Percentiles rank a stretch among this genome's conserved stretches.
phyloP scores from a whole-genome alignment of 2,888 invertebrate genomes.

The Alcis repandata region DNA sequence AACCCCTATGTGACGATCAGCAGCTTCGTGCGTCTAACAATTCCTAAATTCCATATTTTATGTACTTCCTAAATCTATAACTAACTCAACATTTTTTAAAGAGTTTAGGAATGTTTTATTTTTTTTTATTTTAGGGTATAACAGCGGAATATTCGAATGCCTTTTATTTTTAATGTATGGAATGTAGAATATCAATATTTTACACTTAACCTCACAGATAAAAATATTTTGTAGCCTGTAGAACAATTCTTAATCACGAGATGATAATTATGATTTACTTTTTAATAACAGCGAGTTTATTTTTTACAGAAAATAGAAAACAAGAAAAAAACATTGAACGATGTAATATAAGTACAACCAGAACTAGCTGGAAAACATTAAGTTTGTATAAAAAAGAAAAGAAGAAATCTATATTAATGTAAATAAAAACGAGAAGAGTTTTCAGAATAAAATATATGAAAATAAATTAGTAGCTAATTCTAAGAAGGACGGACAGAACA shows the following conservation, averaged over 20 bases:
- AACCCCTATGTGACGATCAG: slow-evolving; percentile 61
- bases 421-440: slow-evolving; percentile 38
- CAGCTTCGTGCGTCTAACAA: slow-evolving; percentile 55
- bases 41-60: slow-evolving; percentile 69
- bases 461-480: slow-evolving; percentile 61
- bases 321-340: slow-evolving; percentile 55
- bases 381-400: slow-evolving; percentile 49
- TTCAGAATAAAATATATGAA: slow-evolving; percentile 43
- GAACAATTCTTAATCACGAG: slow-evolving; percentile 61
- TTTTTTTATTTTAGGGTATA: not conserved
- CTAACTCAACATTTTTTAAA: slow-evolving; percentile 65
- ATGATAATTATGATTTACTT: slow-evolving; percentile 74
- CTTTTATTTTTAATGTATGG: slow-evolving; percentile 41
- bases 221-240: slow-evolving; percentile 52
- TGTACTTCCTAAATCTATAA: slow-evolving; percentile 67
- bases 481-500: slow-evolving; percentile 65
- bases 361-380: slow-evolving; percentile 53
- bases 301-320: slow-evolving; percentile 49
- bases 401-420: slow-evolving; percentile 46
- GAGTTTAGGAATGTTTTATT: slow-evolving; percentile 54
- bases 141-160: slow-evolving; percentile 20
- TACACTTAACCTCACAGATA: slow-evolving; percentile 51
- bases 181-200: slow-evolving; percentile 46
- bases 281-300: slow-evolving; percentile 47
- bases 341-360: slow-evolving; percentile 67